Percentiles rank a stretch among this genome's conserved stretches.
phyloP scores from a whole-genome alignment of 2,888 invertebrate species.

The Liopterus haemorrhoidalis region DNA sequence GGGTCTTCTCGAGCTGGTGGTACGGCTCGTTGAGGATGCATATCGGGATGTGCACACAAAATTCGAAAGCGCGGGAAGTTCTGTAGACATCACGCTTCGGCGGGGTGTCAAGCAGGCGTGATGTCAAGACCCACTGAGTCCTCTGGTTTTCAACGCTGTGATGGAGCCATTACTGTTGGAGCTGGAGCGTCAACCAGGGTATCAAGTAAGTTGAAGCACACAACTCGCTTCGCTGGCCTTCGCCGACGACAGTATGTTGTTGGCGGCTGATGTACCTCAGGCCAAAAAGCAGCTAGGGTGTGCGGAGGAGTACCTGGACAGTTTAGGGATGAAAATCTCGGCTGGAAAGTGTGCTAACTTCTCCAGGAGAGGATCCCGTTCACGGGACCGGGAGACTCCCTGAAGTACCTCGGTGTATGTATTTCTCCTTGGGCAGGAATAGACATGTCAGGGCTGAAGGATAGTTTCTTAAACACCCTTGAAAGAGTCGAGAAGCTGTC shows the following conservation, averaged over 20 bases:
- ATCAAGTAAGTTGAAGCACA: slow-evolving; percentile 10
- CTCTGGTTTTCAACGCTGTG: slow-evolving; percentile 41
- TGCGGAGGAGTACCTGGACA: slow-evolving; percentile 31
- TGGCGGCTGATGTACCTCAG: slow-evolving; percentile 26
- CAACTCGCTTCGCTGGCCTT: slow-evolving; percentile 37
- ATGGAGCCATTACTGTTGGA: slow-evolving; percentile 33
- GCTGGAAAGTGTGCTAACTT: too few relatives aligned
- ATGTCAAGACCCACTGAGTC: slow-evolving; percentile 42
- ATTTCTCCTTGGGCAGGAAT: slow-evolving; percentile 27
- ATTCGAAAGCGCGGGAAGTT: slow-evolving; percentile 29
- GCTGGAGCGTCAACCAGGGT: slow-evolving; percentile 31
- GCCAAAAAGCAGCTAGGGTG: slow-evolving; percentile 28
- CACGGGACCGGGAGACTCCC: slow-evolving; percentile 26
- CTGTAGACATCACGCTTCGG: slow-evolving; percentile 31
- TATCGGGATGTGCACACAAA: slow-evolving; percentile 38
- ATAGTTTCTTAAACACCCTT: slow-evolving; percentile 21
- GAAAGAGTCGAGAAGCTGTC: slow-evolving; percentile 31
- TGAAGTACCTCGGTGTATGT: slow-evolving; percentile 32
- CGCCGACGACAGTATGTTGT: slow-evolving; percentile 40
- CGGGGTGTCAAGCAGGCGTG: slow-evolving; percentile 43
- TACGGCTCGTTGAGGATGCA: slow-evolving; percentile 36
- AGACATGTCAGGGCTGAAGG: slow-evolving; percentile 15
- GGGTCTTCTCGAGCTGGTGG: slow-evolving; percentile 37
- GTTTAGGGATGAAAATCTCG: slow-evolving; percentile 33
- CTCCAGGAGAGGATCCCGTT: slow-evolving; percentile 8